phyloP scores from a whole-genome alignment of 2,113 vertebrate genomes.

The Charadrius vociferus region DNA sequence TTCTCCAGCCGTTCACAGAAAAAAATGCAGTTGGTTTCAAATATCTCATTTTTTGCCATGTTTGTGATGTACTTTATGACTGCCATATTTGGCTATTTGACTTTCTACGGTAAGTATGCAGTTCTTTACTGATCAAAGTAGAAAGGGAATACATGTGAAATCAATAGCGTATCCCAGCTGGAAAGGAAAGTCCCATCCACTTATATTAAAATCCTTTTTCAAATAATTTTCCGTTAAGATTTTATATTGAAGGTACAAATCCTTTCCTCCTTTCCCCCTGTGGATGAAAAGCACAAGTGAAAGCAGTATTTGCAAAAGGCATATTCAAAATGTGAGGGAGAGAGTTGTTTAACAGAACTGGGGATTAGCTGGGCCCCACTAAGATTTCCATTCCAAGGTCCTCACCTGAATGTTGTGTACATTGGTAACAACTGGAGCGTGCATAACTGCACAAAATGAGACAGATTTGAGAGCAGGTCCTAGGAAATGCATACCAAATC shows the following conservation, averaged over 20 bases:
- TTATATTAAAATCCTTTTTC: background rate
- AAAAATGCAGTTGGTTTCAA: constrained; percentile 84
- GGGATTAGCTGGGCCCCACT: background rate
- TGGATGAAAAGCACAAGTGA: background rate
- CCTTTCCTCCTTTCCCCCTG: background rate
- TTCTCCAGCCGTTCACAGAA: constrained; percentile 79
- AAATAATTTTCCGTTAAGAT: background rate
- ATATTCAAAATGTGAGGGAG: background rate
- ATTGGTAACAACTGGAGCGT: background rate
- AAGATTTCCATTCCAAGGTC: background rate
- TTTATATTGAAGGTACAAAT: background rate
- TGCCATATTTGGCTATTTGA: constrained; percentile 85
- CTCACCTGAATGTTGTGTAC: background rate
- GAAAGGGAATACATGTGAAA: constrained; percentile 20
- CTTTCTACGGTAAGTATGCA: constrained; percentile 81
- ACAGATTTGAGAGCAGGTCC: background rate
- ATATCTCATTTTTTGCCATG: constrained; percentile 84
- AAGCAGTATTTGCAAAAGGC: background rate
- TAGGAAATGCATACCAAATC: background rate
- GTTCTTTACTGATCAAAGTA: constrained; percentile 9
- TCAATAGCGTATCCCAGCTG: background rate
- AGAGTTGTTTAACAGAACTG: background rate
- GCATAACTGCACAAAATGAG: background rate
- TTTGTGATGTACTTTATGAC: constrained; percentile 85
- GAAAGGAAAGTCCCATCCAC: background rate